Evolutionary conservation across 2,797 vertebrate species (phyloP).

Genomic region (Strix occidentalis): DNA sequence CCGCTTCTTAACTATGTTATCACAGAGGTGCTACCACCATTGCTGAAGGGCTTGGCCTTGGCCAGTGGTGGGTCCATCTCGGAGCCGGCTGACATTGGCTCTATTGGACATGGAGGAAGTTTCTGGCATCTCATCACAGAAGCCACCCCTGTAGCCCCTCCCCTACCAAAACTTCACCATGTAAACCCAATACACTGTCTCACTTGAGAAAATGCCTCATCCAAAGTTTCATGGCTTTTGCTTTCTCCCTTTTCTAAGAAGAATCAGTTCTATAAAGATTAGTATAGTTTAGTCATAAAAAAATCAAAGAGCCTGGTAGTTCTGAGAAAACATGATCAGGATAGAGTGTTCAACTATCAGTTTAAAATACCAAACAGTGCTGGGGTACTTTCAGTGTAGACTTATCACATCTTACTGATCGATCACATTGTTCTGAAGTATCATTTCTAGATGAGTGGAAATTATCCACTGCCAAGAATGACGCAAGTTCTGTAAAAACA

Average conservation of each 20-base stretch:
- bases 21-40: not conserved
- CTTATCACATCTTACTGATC: not conserved
- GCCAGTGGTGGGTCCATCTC: not conserved
- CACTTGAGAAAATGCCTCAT: not conserved
- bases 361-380: not conserved
- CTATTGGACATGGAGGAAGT: not conserved
- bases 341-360: not conserved
- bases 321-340: not conserved
- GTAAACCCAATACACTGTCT: not conserved
- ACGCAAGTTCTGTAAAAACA: not conserved
- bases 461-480: not conserved
- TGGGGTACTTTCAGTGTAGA: not conserved
- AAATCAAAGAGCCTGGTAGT: not conserved
- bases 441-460: not conserved
- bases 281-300: not conserved
- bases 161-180: not conserved
- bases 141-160: not conserved
- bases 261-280: not conserved
- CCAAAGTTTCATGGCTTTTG: not conserved
- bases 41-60: not conserved
- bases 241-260: not conserved
- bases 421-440: not conserved
- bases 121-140: not conserved
- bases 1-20: accelerated
- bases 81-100: not conserved